A percentile compares a stretch with the other conserved stretches of the same genome.
phyloP scores from a whole-genome alignment of 2,888 invertebrate genomes.

The Platycheirus albimanus region DNA sequence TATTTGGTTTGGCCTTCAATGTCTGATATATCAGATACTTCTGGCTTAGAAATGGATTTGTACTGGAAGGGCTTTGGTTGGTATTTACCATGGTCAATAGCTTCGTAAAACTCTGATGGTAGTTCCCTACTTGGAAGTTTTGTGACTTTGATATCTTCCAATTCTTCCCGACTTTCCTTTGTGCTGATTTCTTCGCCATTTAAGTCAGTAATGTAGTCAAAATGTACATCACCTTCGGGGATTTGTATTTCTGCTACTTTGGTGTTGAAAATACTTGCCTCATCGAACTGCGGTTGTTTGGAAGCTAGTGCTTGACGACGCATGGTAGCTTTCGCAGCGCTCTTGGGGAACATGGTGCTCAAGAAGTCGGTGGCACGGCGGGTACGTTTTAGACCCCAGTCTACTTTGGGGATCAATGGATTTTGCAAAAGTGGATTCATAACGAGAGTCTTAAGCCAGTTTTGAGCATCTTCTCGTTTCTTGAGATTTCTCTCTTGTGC shows the following conservation, averaged over 20 bases:
- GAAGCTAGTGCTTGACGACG: neutral
- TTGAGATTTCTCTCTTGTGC: slow-evolving; percentile 49
- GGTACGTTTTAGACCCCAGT: slow-evolving; percentile 75
- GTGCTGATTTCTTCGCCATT: slow-evolving; percentile 77
- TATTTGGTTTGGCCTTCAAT: slow-evolving; percentile 42
- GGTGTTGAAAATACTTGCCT: slow-evolving; percentile 80
- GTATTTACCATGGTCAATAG: slow-evolving; percentile 69
- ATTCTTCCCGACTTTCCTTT: slow-evolving; percentile 58
- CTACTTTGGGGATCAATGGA: slow-evolving; percentile 57
- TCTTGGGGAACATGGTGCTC: slow-evolving; percentile 77
- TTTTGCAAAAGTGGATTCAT: slow-evolving; percentile 72
- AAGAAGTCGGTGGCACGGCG: slow-evolving; percentile 76
- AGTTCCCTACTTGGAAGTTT: slow-evolving; percentile 72
- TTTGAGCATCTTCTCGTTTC: slow-evolving; percentile 76
- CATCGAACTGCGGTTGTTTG: slow-evolving; percentile 73
- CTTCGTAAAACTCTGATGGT: slow-evolving; percentile 79
- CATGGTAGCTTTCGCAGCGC: neutral
- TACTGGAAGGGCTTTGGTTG: slow-evolving; percentile 12
- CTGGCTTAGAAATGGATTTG: neutral
- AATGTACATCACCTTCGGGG: slow-evolving; percentile 80
- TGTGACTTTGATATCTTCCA: slow-evolving; percentile 36
- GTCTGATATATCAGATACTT: slow-evolving; percentile 20
- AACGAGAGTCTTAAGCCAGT: slow-evolving; percentile 78
- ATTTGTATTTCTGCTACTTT: slow-evolving; percentile 76
- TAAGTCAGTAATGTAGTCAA: slow-evolving; percentile 77